phyloP scores from a whole-genome alignment of 2,888 invertebrate species.

The Nephrotoma appendiculata region DNA sequence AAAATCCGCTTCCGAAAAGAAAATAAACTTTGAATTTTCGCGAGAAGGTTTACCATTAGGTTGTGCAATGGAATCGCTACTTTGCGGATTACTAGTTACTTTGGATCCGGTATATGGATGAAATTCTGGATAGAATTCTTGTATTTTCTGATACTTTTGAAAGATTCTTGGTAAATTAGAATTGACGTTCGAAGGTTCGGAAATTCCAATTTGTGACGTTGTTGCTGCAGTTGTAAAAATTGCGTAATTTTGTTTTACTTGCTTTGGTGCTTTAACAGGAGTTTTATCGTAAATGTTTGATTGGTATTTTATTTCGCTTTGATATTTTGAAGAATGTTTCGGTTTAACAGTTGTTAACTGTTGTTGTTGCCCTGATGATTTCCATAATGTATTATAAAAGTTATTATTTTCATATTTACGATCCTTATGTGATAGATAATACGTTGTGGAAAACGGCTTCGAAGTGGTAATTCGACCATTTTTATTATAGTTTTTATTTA shows the following conservation, averaged over 20 bases:
- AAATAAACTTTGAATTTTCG: slow-evolving; percentile 28
- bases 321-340: slow-evolving; percentile 4
- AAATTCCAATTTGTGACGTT: neutral
- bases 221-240: slow-evolving; percentile 9
- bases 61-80: slow-evolving; percentile 10
- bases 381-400: slow-evolving; percentile 8
- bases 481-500: slow-evolving; percentile 9
- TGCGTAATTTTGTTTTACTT: slow-evolving; percentile 25
- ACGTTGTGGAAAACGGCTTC: slow-evolving; percentile 4
- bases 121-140: slow-evolving; percentile 60
- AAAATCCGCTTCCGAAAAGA: slow-evolving; percentile 2
- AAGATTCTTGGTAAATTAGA: slow-evolving; percentile 53
- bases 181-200: slow-evolving; percentile 15
- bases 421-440: neutral
- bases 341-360: slow-evolving; percentile 10
- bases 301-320: slow-evolving; percentile 1
- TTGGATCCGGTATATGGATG: slow-evolving; percentile 33
- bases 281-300: slow-evolving; percentile 20
- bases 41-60: slow-evolving; percentile 25
- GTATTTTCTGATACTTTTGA: slow-evolving; percentile 60
- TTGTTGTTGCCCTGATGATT: neutral
- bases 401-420: neutral
- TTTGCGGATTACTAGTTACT: slow-evolving; percentile 19
- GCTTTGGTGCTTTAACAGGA: slow-evolving; percentile 29
- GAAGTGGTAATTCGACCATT: slow-evolving; percentile 6